phyloP scores from a whole-genome alignment of 2,888 invertebrate species.

The Stenolophus ochropezus region DNA sequence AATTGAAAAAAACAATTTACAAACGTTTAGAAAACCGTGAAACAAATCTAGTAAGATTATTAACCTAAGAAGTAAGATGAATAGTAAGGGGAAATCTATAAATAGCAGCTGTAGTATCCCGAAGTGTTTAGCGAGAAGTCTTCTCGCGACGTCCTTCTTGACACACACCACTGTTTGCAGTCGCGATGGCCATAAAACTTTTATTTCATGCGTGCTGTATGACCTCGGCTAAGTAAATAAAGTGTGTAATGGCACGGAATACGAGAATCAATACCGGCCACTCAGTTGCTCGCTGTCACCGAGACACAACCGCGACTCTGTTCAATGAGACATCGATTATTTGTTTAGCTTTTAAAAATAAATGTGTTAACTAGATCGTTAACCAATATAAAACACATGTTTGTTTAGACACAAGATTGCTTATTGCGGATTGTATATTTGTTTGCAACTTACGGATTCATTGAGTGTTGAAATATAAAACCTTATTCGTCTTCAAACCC shows the following conservation, averaged over 20 bases:
- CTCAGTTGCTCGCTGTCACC: not conserved
- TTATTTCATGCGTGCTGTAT: slow-evolving; percentile 55
- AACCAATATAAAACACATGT: slow-evolving; percentile 1
- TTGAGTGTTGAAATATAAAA: slow-evolving; percentile 3
- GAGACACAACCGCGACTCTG: not conserved
- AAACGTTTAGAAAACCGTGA: too few species aligned
- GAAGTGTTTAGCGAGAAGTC: slow-evolving; percentile 3
- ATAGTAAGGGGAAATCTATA: slow-evolving; percentile 4
- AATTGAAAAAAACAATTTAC: too few species aligned
- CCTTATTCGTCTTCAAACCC: not conserved
- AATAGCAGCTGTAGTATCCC: not conserved
- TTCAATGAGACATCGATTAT: slow-evolving; percentile 25
- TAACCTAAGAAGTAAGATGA: too few species aligned
- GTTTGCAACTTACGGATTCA: not conserved
- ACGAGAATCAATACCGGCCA: slow-evolving; percentile 53
- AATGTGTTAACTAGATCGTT: slow-evolving; percentile 27
- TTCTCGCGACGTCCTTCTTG: slow-evolving; percentile 30
- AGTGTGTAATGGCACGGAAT: slow-evolving; percentile 49
- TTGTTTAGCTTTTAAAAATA: slow-evolving; percentile 29
- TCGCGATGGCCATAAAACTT: slow-evolving; percentile 45
- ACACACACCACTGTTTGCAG: slow-evolving; percentile 37
- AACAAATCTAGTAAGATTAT: too few species aligned
- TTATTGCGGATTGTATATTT: not conserved
- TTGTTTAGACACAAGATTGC: not conserved
- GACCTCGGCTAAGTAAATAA: slow-evolving; percentile 54